phyloP scores from a whole-genome alignment of 2,797 vertebrate species.

The Notolepis coatsorum region DNA sequence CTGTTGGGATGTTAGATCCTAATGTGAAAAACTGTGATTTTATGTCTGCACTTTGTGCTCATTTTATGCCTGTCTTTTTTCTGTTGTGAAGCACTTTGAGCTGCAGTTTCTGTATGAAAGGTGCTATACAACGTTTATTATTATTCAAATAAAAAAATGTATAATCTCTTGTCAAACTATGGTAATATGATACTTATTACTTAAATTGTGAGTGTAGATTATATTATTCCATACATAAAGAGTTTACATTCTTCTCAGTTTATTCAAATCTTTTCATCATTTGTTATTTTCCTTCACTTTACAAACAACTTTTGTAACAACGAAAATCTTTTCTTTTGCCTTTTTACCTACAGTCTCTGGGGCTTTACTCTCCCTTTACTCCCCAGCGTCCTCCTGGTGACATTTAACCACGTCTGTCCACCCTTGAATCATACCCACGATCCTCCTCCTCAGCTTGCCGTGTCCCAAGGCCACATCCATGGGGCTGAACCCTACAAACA shows the following conservation, averaged over 20 bases:
- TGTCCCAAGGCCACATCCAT: conserved; percentile 84
- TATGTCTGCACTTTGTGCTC: too few species aligned
- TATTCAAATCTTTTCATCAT: background rate
- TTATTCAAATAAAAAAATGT: background rate
- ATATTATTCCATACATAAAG: too few species aligned
- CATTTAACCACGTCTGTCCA: conserved; percentile 42
- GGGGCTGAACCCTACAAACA: conserved; percentile 86
- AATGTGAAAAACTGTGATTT: too few species aligned
- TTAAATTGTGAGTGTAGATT: too few species aligned
- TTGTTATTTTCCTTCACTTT: too few species aligned
- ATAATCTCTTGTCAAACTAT: background rate
- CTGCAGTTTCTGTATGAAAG: too few species aligned
- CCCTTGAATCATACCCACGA: conserved; percentile 59
- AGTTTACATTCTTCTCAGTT: too few species aligned
- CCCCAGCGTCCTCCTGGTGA: background rate
- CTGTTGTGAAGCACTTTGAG: too few species aligned
- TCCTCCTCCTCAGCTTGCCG: conserved; percentile 79
- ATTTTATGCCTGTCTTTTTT: too few species aligned
- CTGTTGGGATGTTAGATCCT: too few species aligned
- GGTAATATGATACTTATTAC: background rate
- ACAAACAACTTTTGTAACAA: too few species aligned
- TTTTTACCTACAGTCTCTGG: conserved; percentile 17
- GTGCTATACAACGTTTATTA: too few species aligned
- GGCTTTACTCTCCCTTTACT: conserved; percentile 5
- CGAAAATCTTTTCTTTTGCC: conserved; percentile 41